phyloP scores from a whole-genome alignment of 2,888 invertebrate species.

The Julus scandinavius region DNA sequence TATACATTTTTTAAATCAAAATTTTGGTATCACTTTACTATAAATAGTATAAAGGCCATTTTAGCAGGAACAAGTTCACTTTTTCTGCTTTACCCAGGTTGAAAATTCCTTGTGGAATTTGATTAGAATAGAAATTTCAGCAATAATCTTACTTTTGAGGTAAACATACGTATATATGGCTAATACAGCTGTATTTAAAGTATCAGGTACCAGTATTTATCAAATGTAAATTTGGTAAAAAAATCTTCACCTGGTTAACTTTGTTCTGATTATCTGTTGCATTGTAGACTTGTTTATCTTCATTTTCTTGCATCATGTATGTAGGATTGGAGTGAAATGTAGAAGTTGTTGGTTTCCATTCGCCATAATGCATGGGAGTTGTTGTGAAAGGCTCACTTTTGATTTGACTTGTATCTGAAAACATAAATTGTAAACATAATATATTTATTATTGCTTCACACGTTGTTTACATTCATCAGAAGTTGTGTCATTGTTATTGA shows the following conservation, averaged over 20 bases:
- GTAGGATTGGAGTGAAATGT: slow-evolving; percentile 16
- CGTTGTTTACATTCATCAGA: not conserved
- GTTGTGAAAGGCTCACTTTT: not conserved
- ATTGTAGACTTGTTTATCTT: not conserved
- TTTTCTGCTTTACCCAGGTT: no score
- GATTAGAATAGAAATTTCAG: no score
- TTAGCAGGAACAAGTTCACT: no score
- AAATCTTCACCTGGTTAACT: not conserved
- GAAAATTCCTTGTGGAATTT: no score
- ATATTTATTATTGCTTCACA: not conserved
- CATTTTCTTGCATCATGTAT: slow-evolving; percentile 9
- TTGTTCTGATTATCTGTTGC: not conserved
- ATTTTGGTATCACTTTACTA: no score
- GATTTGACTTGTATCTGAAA: not conserved
- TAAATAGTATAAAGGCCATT: no score
- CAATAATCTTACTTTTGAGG: no score
- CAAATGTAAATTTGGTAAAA: not conserved
- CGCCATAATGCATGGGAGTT: not conserved
- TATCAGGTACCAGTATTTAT: no score
- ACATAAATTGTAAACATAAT: not conserved
- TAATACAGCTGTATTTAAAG: no score
- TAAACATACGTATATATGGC: no score
- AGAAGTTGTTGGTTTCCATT: slow-evolving; percentile 22
- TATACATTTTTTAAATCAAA: no score
- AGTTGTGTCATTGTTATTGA: not conserved